These are phyloP conservation scores for Copidosoma aretas DNA, from an alignment of 2,888 invertebrate genomes.

Conservation along the genomic window DNA sequence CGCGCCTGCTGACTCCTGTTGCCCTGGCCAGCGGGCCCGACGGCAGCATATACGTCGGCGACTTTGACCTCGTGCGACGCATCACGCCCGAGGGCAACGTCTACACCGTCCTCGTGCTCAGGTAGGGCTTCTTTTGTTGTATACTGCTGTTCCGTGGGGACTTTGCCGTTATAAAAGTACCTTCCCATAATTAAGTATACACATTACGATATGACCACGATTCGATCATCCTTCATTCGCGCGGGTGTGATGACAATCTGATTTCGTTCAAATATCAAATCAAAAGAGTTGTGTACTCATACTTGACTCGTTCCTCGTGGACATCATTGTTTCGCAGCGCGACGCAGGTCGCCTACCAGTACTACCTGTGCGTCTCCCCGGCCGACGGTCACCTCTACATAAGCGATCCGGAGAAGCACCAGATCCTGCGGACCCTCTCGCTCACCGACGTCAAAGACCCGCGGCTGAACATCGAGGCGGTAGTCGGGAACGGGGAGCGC, in stretches of 20 bases:
- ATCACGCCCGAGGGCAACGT: constrained; percentile 90
- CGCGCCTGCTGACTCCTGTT: constrained; percentile 88
- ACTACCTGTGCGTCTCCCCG: constrained; percentile 94
- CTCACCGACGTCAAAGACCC: constrained; percentile 84
- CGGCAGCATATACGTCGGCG: constrained; percentile 95
- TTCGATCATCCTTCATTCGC: too few species aligned
- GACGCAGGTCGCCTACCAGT: constrained; percentile 95
- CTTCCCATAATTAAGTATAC: too few species aligned
- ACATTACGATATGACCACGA: too few species aligned
- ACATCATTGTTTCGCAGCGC: constrained; percentile 75
- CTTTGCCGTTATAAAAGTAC: too few species aligned
- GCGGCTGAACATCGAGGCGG: constrained; percentile 81
- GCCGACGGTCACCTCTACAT: constrained; percentile 95
- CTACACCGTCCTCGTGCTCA: constrained; percentile 85
- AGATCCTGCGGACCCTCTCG: constrained; percentile 80
- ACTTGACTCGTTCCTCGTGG: too few species aligned
- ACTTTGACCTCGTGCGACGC: constrained; percentile 91
- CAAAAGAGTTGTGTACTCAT: too few species aligned
- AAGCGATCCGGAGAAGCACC: constrained; percentile 93
- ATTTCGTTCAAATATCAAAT: too few species aligned
- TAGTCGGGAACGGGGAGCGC: constrained; percentile 89
- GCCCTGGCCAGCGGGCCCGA: constrained; percentile 94
- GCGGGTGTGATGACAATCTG: too few species aligned
- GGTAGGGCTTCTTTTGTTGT: constrained; percentile 64
- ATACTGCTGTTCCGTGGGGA: too few species aligned